Evolutionary conservation across 1,140 invertebrate genomes (phyloP).

Genomic region (Drosophila burlai): DNA sequence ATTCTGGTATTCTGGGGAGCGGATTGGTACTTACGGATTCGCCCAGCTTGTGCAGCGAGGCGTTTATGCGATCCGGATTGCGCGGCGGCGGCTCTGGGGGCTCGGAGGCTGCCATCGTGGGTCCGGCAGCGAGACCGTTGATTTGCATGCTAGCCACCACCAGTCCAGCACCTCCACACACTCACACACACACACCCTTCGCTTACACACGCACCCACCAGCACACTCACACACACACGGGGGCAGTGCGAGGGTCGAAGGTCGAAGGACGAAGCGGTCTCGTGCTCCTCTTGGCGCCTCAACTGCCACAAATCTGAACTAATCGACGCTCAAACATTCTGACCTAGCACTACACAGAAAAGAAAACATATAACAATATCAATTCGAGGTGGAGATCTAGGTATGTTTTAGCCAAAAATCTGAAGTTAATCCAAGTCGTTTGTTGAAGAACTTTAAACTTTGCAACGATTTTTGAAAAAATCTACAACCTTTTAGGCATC

Average conservation of each 20-base stretch:
- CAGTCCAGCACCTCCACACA: slow-evolving; percentile 15
- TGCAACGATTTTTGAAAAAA: too few species aligned
- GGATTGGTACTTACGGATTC: slow-evolving; percentile 84
- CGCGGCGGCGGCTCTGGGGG: slow-evolving; percentile 85
- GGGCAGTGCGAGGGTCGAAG: slow-evolving; percentile 21
- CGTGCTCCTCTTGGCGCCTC: slow-evolving; percentile 31
- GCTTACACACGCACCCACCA: slow-evolving; percentile 2
- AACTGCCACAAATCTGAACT: slow-evolving; percentile 49
- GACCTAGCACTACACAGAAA: slow-evolving; percentile 36
- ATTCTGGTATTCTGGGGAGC: slow-evolving; percentile 4
- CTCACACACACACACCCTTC: slow-evolving; percentile 14
- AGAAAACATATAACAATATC: slow-evolving; percentile 7
- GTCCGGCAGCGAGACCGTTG: slow-evolving; percentile 81
- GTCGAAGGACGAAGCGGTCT: slow-evolving; percentile 16
- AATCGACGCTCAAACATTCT: slow-evolving; percentile 49
- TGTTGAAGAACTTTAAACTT: too few species aligned
- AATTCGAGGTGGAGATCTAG: neutral
- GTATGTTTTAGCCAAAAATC: neutral
- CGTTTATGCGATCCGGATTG: slow-evolving; percentile 85
- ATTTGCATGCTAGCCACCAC: slow-evolving; percentile 79
- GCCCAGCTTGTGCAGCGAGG: slow-evolving; percentile 83
- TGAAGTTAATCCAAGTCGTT: neutral
- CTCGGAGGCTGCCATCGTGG: slow-evolving; percentile 85
- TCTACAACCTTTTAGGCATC: neutral
- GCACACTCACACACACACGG: slow-evolving; percentile 3